Base-by-base conservation (phyloP, 2,113 vertebrate genomes). In the Cyanocitta stelleri region DNA sequence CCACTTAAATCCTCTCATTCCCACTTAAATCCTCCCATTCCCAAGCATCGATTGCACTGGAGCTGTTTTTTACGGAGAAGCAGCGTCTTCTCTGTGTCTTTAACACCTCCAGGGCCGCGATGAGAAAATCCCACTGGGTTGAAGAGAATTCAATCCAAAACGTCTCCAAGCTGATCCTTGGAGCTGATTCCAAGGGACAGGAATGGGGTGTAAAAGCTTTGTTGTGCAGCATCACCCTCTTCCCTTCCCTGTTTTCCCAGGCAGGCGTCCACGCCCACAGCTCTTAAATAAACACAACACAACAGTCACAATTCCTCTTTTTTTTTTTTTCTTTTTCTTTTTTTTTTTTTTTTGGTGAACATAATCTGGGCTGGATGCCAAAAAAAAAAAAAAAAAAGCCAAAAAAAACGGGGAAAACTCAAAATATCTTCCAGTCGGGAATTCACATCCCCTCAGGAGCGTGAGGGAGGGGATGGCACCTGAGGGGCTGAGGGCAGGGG, bases 141-240 rank as follows among this genome's bases (percentile, higher is more conserved):
- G 5, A 30, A 11, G 16, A 35, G 35, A 71, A 37, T 54, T 72
- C 22, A 21, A 14, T 6, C 48, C 29, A 1, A 56, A 81, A 27
- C 6, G 1, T 23, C 16, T 14, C 37, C 41, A 33, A 23, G 7
- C 3, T 6, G 68, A 44, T 39, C 68, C 23, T 35, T 16, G 63
- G 91, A 71, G 71, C 46, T 15, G 46, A 10, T 7, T 35, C 58
- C 39, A 26, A 41, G 26, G 1, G 27, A 27, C 7, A 19, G 0
- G 5, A 72, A 23, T 4, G 8, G 52, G 72, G 5, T 6, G 19
- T 16, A 9, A 61, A 52, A 54, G 32, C 11, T 82, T 55, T 8
- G 2, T 3, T 2, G 26, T 2, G 30, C 41, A 14, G 26, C 0
- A 0, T 55, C 46, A 5, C 17, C 43, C 9, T 22, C 29, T 19